phyloP scores from a whole-genome alignment of 2,113 vertebrate genomes.

The Notothenia coriiceps region DNA sequence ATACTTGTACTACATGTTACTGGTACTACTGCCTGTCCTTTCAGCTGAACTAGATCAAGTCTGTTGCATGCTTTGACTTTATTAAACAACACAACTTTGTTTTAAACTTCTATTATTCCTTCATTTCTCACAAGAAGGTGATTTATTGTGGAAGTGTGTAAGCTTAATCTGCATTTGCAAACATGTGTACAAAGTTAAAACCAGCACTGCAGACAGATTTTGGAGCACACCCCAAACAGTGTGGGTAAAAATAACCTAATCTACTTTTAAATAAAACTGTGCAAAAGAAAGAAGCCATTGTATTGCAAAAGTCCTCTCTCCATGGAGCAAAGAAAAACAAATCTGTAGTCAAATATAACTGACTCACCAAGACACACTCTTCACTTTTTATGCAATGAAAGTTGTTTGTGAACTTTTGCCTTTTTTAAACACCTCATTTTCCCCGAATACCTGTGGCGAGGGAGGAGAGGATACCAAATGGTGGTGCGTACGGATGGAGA shows the following conservation, averaged over 20 bases:
- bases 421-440: neutral
- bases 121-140: too few species aligned
- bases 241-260: too few species aligned
- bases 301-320: neutral
- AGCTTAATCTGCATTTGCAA: neutral
- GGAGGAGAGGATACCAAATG: slow-evolving; percentile 21
- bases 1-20: too few species aligned
- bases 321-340: neutral
- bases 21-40: too few species aligned
- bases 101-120: too few species aligned
- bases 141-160: too few species aligned
- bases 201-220: neutral
- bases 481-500: slow-evolving; percentile 27
- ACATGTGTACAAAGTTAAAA: neutral
- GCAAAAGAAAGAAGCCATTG: too few species aligned
- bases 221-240: neutral
- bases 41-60: too few species aligned
- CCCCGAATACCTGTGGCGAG: slow-evolving; percentile 1
- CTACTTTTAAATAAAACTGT: too few species aligned
- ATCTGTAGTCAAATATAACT: neutral
- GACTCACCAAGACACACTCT: slow-evolving; percentile 8
- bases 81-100: too few species aligned
- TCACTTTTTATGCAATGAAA: slow-evolving; percentile 9
- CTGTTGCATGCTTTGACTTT: too few species aligned
- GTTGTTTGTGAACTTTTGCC: slow-evolving; percentile 18